Evolutionary conservation across 1,140 invertebrate species (phyloP).

Genomic region (Sycophila sp.): DNA sequence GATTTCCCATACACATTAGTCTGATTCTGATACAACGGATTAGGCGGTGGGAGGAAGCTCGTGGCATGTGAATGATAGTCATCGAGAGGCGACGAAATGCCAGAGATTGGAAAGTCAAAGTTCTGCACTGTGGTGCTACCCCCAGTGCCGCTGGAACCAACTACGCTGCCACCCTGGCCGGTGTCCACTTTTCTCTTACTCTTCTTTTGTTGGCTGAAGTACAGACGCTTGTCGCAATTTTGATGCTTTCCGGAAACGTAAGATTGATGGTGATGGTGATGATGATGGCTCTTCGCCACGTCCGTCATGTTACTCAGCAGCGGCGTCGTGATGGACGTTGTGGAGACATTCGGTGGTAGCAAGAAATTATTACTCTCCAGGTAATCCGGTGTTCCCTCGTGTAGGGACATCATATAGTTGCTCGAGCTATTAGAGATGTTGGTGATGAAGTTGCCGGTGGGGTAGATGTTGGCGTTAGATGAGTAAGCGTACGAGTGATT

Average conservation of each 20-base stretch:
- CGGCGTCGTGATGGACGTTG: constrained; percentile 47
- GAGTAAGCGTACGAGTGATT: constrained; percentile 62
- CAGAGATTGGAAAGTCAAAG: constrained; percentile 55
- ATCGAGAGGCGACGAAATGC: constrained; percentile 57
- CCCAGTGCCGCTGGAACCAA: too few relatives aligned
- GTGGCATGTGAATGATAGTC: constrained; percentile 61
- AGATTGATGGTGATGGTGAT: constrained; percentile 42
- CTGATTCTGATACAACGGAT: constrained; percentile 62
- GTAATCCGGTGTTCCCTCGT: constrained; percentile 60
- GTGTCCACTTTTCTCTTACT: constrained; percentile 56
- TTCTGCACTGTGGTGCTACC: constrained; percentile 49
- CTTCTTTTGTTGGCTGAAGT: constrained; percentile 57
- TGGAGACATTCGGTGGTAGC: constrained; percentile 50
- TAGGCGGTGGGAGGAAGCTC: constrained; percentile 49
- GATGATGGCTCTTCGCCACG: constrained; percentile 55
- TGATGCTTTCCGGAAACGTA: constrained; percentile 46
- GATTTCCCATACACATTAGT: constrained; percentile 55
- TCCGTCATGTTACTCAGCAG: constrained; percentile 37
- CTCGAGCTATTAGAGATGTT: constrained; percentile 62
- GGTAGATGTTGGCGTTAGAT: constrained; percentile 63
- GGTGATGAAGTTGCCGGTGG: constrained; percentile 60
- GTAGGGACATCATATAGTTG: constrained; percentile 64
- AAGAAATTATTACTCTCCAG: constrained; percentile 60
- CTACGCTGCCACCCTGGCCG: background rate
- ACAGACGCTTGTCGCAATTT: constrained; percentile 51